Evolutionary conservation across 2,113 vertebrate genomes (phyloP).

Genomic region (Delphinapterus leucas): DNA sequence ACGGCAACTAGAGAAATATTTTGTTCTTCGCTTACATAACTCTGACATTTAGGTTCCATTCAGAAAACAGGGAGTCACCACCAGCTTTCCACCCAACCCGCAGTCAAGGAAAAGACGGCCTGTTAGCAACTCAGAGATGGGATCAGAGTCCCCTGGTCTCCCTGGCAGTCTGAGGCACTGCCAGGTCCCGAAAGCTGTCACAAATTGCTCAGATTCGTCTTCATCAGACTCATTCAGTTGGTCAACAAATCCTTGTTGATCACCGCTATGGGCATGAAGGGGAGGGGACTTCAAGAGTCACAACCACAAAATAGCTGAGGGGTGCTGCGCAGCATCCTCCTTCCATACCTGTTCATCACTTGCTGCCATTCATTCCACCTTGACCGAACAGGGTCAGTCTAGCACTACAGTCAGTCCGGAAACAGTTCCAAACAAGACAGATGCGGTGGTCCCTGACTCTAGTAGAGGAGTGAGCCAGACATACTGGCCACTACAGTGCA

Average conservation of each 20-base stretch:
- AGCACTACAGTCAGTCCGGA: too few species aligned
- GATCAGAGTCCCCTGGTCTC: background rate
- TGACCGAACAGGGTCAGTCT: background rate
- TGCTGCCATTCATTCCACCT: background rate
- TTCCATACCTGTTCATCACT: background rate
- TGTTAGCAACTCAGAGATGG: background rate
- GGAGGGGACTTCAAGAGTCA: background rate
- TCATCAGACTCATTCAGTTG: background rate
- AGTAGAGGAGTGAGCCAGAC: background rate
- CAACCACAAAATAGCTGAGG: background rate
- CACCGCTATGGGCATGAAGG: background rate
- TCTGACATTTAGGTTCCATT: background rate
- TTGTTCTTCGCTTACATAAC: background rate
- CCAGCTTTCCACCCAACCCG: background rate
- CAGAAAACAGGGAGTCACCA: background rate
- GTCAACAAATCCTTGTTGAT: background rate
- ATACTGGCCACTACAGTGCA: fast-evolving
- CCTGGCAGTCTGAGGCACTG: background rate
- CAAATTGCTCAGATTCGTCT: background rate
- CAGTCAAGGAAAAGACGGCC: background rate
- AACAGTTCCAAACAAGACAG: background rate
- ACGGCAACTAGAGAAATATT: background rate
- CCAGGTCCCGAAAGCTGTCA: background rate
- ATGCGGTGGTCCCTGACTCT: background rate
- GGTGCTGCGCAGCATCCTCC: fast-evolving